Evolutionary conservation across 1,140 invertebrate species (phyloP).

Genomic region (Mactra quadrangularis): DNA sequence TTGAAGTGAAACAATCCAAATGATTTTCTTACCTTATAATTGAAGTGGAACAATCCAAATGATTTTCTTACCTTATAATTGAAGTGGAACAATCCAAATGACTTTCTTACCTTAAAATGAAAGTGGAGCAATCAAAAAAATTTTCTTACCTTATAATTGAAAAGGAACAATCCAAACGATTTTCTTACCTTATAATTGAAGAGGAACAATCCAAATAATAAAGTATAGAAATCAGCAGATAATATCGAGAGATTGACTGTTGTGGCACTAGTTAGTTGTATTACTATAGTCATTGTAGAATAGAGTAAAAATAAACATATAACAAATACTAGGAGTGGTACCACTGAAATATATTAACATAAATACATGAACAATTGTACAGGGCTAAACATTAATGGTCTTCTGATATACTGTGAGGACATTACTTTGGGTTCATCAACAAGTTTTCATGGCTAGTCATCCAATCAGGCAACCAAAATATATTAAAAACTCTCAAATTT

Average conservation of each 20-base stretch:
- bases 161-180: background rate
- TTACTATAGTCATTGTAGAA: conserved; percentile 89
- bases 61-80: background rate
- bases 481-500: too few species aligned
- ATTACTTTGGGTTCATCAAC: too few species aligned
- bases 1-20: background rate
- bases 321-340: conserved; percentile 87
- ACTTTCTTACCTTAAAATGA: background rate
- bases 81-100: background rate
- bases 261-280: conserved; percentile 91
- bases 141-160: conserved; percentile 49
- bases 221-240: conserved; percentile 93
- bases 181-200: conserved; percentile 91
- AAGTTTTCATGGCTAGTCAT: too few species aligned
- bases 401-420: too few species aligned
- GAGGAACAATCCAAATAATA: conserved; percentile 91
- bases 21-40: background rate
- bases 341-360: conserved; percentile 80
- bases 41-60: too few species aligned
- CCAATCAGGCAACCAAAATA: too few species aligned
- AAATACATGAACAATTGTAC: too few species aligned
- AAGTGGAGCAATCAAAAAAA: background rate
- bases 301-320: conserved; percentile 91
- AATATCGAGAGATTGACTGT: conserved; percentile 92
- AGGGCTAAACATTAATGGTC: too few species aligned